Evolutionary conservation across 1,140 invertebrate species (phyloP).

Genomic region (Pygmarrhopalites habei): DNA sequence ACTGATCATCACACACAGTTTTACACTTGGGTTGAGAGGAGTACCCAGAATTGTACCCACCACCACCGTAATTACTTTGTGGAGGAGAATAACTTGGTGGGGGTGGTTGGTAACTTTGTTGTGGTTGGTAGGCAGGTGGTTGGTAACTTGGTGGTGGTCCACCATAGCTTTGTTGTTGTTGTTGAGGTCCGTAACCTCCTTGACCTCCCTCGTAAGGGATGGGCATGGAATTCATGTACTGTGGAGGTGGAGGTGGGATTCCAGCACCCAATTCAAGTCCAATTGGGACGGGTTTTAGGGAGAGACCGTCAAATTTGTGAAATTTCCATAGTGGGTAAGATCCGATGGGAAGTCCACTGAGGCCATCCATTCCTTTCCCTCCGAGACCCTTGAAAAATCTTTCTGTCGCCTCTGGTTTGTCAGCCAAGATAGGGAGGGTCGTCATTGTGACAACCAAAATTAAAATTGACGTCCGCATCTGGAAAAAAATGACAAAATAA

Average conservation of each 20-base stretch:
- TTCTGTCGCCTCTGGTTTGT: neutral
- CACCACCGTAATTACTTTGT: neutral
- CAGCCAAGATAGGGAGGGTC: neutral
- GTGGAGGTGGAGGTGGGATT: constrained; percentile 21
- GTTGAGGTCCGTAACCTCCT: neutral
- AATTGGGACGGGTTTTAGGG: constrained; percentile 34
- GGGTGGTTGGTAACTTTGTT: neutral
- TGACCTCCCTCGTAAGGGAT: neutral
- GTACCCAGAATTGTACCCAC: too few relatives aligned
- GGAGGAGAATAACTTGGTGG: neutral
- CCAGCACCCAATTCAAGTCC: constrained; percentile 34
- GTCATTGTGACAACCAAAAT: neutral
- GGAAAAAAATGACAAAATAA: too few relatives aligned
- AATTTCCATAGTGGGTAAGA: constrained; percentile 39
- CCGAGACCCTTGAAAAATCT: neutral
- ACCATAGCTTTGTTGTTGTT: neutral
- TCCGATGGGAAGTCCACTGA: constrained; percentile 19
- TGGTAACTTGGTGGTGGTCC: neutral
- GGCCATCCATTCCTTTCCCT: neutral
- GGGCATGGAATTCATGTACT: neutral
- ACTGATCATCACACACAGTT: neutral
- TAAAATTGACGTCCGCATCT: too few relatives aligned
- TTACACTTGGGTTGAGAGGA: too few relatives aligned
- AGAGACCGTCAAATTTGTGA: constrained; percentile 37
- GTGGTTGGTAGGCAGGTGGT: neutral